Percentiles rank a stretch among this genome's conserved stretches.
phyloP scores from a whole-genome alignment of 2,113 vertebrate genomes.

The Microcebus ravelobensis region DNA sequence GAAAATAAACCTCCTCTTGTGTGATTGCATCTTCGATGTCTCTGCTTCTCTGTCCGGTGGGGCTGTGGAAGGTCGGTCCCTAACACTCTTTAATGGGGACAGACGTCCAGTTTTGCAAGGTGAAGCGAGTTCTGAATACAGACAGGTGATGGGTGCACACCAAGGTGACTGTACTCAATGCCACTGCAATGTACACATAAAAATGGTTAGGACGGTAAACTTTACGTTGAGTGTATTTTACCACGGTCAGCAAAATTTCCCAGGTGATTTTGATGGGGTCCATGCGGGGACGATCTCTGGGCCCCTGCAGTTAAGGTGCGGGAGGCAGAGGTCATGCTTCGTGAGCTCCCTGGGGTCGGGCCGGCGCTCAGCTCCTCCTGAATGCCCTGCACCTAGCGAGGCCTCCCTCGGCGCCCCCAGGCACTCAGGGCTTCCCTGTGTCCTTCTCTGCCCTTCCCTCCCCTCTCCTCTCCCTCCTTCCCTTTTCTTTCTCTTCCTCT shows the following conservation, averaged over 20 bases:
- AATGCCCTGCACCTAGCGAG: background rate
- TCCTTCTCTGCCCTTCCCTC: no score
- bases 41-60: no score
- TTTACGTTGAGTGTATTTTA: background rate
- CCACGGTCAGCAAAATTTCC: background rate
- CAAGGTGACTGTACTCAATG: no score
- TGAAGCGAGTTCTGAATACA: no score
- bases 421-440: background rate
- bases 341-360: background rate
- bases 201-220: background rate
- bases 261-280: background rate
- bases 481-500: no score
- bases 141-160: background rate
- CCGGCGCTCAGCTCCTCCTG: background rate
- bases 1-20: no score
- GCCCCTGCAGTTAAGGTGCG: background rate
- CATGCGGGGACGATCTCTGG: background rate
- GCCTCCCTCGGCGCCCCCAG: background rate
- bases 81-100: no score
- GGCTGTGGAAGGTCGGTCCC: no score
- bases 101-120: background rate
- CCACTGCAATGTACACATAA: background rate
- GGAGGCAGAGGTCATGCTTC: accelerated
- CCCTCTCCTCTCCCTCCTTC: no score
- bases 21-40: no score